These are phyloP conservation scores for Lontra canadensis DNA, from an alignment of 2,113 vertebrate genomes.

Conservation along the genomic window DNA sequence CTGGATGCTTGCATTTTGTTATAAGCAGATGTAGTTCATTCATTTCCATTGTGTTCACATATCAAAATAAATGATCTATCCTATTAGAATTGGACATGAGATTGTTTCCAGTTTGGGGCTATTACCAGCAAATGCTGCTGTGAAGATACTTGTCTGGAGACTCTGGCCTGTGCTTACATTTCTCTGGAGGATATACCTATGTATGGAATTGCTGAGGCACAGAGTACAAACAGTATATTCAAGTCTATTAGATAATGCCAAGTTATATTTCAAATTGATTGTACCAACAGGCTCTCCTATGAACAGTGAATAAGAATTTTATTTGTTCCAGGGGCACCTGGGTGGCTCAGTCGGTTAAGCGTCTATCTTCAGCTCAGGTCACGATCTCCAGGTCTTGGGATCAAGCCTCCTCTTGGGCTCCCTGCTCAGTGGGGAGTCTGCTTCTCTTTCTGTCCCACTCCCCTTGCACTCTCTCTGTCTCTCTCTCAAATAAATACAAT, in stretches of 20 bases:
- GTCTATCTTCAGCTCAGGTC: too few species aligned
- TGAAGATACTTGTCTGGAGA: background rate
- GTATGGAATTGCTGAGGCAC: background rate
- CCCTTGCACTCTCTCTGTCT: too few species aligned
- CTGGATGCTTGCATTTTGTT: background rate
- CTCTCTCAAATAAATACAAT: too few species aligned
- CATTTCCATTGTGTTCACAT: background rate
- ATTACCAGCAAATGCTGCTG: background rate
- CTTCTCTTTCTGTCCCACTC: too few species aligned
- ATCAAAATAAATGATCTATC: background rate
- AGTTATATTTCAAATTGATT: background rate
- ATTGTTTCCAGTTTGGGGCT: background rate
- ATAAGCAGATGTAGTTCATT: background rate
- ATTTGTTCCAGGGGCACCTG: too few species aligned
- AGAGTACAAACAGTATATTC: background rate
- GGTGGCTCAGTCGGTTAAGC: too few species aligned
- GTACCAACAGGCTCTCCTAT: background rate
- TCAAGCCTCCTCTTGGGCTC: too few species aligned
- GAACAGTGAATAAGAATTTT: background rate
- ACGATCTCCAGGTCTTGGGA: too few species aligned
- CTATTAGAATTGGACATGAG: background rate
- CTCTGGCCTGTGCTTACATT: background rate
- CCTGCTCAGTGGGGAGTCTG: too few species aligned
- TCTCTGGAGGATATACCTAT: background rate
- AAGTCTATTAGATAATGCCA: background rate